phyloP scores from a whole-genome alignment of 2,113 vertebrate genomes.

The Pelobates fuscus region DNA sequence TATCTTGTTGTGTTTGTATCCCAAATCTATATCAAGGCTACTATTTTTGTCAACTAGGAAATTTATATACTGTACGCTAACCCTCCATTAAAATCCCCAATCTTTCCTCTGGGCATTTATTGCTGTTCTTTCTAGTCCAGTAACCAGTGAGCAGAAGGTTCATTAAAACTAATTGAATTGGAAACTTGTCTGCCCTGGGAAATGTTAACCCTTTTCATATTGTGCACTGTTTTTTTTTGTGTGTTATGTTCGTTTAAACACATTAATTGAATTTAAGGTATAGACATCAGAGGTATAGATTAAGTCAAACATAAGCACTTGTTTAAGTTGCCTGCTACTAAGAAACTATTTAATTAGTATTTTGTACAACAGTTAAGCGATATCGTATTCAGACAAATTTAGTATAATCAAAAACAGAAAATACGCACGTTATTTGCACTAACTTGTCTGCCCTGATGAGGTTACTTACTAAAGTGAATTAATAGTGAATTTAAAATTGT shows the following conservation, averaged over 20 bases:
- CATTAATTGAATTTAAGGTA: constrained; percentile 14
- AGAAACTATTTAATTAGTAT: no score
- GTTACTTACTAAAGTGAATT: no score
- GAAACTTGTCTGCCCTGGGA: constrained; percentile 98
- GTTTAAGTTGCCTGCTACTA: no score
- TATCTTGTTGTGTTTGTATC: constrained; percentile 57
- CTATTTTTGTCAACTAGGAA: constrained; percentile 87
- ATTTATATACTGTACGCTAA: constrained; percentile 85
- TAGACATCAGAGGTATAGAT: not conserved
- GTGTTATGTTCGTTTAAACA: constrained; percentile 55
- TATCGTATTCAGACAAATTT: no score
- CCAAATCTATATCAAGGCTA: constrained; percentile 75
- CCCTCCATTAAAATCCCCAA: constrained; percentile 90
- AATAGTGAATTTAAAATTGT: no score
- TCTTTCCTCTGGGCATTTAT: constrained; percentile 95
- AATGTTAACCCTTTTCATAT: constrained; percentile 96
- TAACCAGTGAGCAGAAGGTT: constrained; percentile 97
- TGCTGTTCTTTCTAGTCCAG: constrained; percentile 96
- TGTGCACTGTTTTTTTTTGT: constrained; percentile 70
- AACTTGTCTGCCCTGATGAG: no score
- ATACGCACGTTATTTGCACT: no score
- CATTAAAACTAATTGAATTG: constrained; percentile 99
- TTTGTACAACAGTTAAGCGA: no score
- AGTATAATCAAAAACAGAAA: no score
- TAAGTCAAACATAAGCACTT: no score